Percentiles rank a stretch among this genome's conserved stretches.
Evolutionary conservation across 1,140 invertebrate genomes (phyloP).

Genomic region (Leguminivora glycinivorella): DNA sequence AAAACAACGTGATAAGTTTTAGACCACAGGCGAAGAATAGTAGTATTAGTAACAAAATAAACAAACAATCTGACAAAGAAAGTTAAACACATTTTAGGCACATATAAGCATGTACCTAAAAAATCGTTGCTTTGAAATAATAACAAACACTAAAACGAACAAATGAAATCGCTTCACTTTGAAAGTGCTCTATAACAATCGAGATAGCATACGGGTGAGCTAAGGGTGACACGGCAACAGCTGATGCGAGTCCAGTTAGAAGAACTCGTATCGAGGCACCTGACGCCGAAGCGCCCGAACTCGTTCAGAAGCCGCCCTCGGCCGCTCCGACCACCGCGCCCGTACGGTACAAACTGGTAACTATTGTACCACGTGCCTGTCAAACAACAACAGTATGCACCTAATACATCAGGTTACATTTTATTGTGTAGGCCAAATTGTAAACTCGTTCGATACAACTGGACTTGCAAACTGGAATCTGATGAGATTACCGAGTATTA

Average conservation of each 20-base stretch:
- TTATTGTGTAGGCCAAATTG: slow-evolving; percentile 21
- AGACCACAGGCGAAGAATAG: background rate
- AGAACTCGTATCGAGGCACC: slow-evolving; percentile 75
- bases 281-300: slow-evolving; percentile 72
- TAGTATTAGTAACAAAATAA: slow-evolving; percentile 7
- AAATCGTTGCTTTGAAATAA: background rate
- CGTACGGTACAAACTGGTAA: slow-evolving; percentile 74
- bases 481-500: slow-evolving; percentile 20
- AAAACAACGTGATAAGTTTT: background rate
- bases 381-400: slow-evolving; percentile 43
- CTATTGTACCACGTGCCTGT: slow-evolving; percentile 68
- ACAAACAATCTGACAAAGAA: background rate
- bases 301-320: slow-evolving; percentile 68
- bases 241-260: slow-evolving; percentile 75
- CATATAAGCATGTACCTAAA: too few species aligned
- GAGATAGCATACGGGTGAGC: slow-evolving; percentile 45
- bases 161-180: background rate
- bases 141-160: background rate
- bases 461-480: background rate
- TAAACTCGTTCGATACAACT: slow-evolving; percentile 14
- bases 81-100: background rate
- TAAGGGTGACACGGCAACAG: slow-evolving; percentile 57
- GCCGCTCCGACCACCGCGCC: slow-evolving; percentile 55
- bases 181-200: background rate
- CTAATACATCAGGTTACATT: slow-evolving; percentile 23